Evolutionary conservation across 2,113 vertebrate species (phyloP).

Genomic region (Suricata suricatta): DNA sequence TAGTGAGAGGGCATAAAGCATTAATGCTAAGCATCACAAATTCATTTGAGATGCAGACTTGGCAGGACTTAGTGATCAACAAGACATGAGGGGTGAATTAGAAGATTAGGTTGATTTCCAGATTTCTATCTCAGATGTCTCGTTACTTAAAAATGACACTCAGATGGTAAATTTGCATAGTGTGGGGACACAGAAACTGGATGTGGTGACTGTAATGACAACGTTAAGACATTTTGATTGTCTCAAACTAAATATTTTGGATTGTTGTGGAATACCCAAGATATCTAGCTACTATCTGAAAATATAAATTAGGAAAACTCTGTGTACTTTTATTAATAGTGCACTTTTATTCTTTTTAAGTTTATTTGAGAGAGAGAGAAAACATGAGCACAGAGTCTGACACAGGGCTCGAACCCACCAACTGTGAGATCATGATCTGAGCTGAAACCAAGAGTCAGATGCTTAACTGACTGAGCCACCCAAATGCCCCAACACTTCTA

Average conservation of each 20-base stretch:
- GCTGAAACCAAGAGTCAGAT: too few species aligned
- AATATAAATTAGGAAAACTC: not conserved
- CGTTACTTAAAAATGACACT: conserved; percentile 33
- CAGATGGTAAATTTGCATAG: not conserved
- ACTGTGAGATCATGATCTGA: too few species aligned
- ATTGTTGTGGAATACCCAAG: not conserved
- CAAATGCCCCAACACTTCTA: too few species aligned
- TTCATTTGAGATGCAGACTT: not conserved
- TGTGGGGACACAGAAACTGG: not conserved
- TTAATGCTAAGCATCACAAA: not conserved
- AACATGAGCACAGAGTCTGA: too few species aligned
- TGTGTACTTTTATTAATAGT: not conserved
- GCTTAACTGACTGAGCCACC: too few species aligned
- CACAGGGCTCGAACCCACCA: too few species aligned
- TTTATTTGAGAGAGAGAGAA: too few species aligned
- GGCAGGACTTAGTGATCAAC: not conserved
- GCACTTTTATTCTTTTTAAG: not conserved
- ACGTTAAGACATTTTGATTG: not conserved
- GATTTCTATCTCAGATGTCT: not conserved
- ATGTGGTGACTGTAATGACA: not conserved
- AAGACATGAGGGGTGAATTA: not conserved
- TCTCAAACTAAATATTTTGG: not conserved
- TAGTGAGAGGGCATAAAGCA: not conserved
- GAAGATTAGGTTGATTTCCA: not conserved
- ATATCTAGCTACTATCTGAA: not conserved